These are phyloP conservation scores for Parotocinclus haroldoi DNA, from an alignment of 2,797 vertebrate genomes.

Conservation along the genomic window DNA sequence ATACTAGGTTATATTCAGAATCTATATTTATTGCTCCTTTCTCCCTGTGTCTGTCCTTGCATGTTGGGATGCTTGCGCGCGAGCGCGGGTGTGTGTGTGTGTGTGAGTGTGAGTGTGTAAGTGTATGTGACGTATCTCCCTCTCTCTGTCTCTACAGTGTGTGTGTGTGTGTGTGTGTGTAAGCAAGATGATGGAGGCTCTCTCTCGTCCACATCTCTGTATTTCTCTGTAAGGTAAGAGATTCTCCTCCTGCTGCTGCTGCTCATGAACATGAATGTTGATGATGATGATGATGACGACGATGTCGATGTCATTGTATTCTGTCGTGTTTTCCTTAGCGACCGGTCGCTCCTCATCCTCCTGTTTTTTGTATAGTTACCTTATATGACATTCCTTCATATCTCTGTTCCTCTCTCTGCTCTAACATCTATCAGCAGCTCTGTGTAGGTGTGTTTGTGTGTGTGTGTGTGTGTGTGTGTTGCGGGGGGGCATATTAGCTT, in stretches of 20 bases:
- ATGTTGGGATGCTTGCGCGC: slow-evolving; percentile 8
- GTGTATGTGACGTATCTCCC: slow-evolving; percentile 1
- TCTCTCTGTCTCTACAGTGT: neutral
- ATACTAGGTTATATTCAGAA: neutral
- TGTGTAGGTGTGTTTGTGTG: neutral
- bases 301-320: slow-evolving; percentile 9
- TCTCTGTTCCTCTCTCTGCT: neutral
- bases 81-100: neutral
- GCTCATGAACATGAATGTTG: too few relatives aligned
- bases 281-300: too few relatives aligned
- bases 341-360: neutral
- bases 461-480: slow-evolving; percentile 4
- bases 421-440: neutral
- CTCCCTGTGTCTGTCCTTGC: slow-evolving; percentile 11
- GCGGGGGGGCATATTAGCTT: slow-evolving; percentile 15
- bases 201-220: slow-evolving; percentile 1
- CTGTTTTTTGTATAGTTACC: neutral
- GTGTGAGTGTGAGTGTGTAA: neutral
- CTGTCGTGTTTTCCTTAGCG: neutral
- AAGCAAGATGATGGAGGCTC: slow-evolving; percentile 19
- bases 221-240: slow-evolving; percentile 22
- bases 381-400: neutral
- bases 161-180: slow-evolving; percentile 10
- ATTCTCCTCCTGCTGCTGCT: too few relatives aligned
- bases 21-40: neutral